phyloP scores from a whole-genome alignment of 2,797 vertebrate species.

The Huso huso region DNA sequence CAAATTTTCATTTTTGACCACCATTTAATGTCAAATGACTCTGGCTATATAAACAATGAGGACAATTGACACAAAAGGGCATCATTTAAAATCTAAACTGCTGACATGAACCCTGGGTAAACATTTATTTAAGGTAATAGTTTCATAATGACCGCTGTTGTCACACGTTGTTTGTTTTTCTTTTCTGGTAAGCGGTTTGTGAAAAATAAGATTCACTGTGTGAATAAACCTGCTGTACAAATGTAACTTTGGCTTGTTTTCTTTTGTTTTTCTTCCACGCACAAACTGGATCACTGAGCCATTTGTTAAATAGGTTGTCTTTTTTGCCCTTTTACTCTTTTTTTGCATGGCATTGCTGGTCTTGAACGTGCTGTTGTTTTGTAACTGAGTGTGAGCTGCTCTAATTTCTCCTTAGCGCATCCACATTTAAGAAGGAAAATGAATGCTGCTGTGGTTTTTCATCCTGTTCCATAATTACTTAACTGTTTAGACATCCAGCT shows the following conservation, averaged over 20 bases:
- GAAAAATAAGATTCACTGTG: conserved; percentile 46
- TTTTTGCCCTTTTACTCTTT: too few relatives aligned
- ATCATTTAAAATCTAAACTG: conserved; percentile 32
- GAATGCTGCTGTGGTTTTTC: too few relatives aligned
- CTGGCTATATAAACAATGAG: conserved; percentile 7
- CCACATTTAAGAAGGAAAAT: too few relatives aligned
- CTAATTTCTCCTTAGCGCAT: too few relatives aligned
- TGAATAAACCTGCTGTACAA: conserved; percentile 59
- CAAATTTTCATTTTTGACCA: conserved; percentile 22
- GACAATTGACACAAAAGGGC: conserved; percentile 24
- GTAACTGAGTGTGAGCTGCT: too few relatives aligned
- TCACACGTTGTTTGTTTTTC: conserved; percentile 15
- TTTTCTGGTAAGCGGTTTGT: conserved; percentile 26
- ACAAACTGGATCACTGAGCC: too few relatives aligned
- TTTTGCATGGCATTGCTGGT: too few relatives aligned
- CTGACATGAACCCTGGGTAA: conserved; percentile 38
- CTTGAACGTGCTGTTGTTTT: too few relatives aligned
- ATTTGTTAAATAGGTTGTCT: too few relatives aligned
- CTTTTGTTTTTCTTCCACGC: conserved; percentile 16
- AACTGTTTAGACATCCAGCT: too few relatives aligned
- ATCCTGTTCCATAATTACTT: too few relatives aligned
- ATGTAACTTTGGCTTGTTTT: conserved; percentile 36
- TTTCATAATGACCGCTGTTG: conserved; percentile 39
- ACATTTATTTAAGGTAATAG: conserved; percentile 41
- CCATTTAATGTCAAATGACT: conserved; percentile 22